phyloP scores from a whole-genome alignment of 2,888 invertebrate species.

The Scelioninae gen. 2 region DNA sequence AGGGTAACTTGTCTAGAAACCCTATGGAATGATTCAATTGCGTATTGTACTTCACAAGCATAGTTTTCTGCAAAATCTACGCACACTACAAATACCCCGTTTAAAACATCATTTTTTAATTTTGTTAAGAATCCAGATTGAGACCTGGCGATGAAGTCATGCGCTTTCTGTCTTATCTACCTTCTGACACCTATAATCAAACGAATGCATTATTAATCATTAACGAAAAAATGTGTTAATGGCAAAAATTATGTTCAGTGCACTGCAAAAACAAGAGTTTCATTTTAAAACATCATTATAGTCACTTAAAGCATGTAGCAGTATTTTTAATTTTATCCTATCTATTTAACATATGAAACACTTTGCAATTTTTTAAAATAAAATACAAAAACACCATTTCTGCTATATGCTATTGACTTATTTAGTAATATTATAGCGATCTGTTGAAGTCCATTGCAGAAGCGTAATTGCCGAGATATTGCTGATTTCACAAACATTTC shows the following conservation, averaged over 20 bases:
- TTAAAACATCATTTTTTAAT: constrained; percentile 10
- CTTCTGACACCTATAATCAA: constrained; percentile 9
- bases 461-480: constrained; percentile 3
- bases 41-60: constrained; percentile 40
- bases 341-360: too few species aligned
- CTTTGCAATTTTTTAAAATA: too few species aligned
- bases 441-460: constrained; percentile 20
- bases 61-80: constrained; percentile 44
- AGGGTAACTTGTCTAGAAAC: constrained; percentile 29
- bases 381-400: too few species aligned
- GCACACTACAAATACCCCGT: constrained; percentile 16
- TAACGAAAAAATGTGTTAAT: neutral
- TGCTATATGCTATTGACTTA: too few species aligned
- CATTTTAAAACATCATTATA: too few species aligned
- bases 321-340: too few species aligned
- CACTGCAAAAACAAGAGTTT: too few species aligned
- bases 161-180: constrained; percentile 7
- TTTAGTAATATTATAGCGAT: constrained; percentile 8
- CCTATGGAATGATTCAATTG: constrained; percentile 23
- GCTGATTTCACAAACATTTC: neutral
- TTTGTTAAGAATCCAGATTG: constrained; percentile 11
- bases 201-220: constrained; percentile 6
- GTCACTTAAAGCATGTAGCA: too few species aligned
- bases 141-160: constrained; percentile 11
- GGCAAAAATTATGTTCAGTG: neutral